Base-by-base conservation (phyloP, 2,888 invertebrate species). In the Ryuthela nishihirai region DNA sequence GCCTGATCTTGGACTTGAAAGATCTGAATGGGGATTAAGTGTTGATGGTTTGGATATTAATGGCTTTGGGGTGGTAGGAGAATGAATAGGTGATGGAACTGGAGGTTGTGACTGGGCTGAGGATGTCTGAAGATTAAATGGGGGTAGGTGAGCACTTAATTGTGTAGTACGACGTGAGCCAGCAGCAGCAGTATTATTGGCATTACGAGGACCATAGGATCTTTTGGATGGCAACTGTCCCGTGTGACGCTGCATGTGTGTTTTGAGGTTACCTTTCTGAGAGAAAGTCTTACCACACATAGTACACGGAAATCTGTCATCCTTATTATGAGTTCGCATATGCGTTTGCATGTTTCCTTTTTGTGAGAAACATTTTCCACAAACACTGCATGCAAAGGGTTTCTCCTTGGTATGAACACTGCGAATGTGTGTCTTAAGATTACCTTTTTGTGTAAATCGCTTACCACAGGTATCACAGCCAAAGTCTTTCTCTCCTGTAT, bases 241-340 rank as follows among this genome's bases (percentile, higher is more conserved):
- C 41, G 64, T 61, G 52, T 68, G 68, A 45, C 68, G 63, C 53
- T 68, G 68, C 64, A 66, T 66, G 62, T 68, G 68, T 38, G 68
- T 68, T 54, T 68, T 68, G 34, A 68, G 65, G 54, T 68, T 68
- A 26, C 62, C 62, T 46, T 67, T 67, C 45, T 68, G 68, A 7
- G 68, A 67, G 32, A 68, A 68, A 23, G 68, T 68, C 40, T 68
- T 68, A n/a, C 68, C 68, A 50, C 68, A 68, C 42, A 68, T 54
- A 38, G 54, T 55, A 50, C 68, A 68, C 20, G 68, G 68, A 43
- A 68, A 68, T 21, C 67, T 54, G 45, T 67, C 65, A 47, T 68
- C 68, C 52, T 68, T 68, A 42, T 67, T 67, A 46, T 68, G 68
- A 12, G 68, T 68, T 45, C 68, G 45, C 42, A 66, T 34, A 26